Evolutionary conservation across 2,888 invertebrate genomes (phyloP), one percentile per base, ranked within the genome.

Genomic region (Penaeus monodon): DNA sequence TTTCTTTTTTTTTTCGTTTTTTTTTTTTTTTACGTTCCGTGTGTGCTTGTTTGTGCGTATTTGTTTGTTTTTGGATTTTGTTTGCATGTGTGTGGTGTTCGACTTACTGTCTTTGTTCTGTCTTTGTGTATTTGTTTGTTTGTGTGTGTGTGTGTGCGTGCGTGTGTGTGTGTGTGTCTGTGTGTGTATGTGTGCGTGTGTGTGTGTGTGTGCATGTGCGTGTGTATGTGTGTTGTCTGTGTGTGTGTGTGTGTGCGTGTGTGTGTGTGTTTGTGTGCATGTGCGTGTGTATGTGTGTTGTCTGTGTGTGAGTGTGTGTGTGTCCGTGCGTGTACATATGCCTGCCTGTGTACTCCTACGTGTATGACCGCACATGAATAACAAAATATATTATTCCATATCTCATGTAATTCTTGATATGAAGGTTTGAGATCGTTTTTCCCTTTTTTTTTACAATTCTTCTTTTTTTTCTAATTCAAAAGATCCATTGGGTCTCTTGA

Each of bases 201-300:
- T 27, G 73, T 27, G 73, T 27, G 73, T 73, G 73, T 73, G 73
- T 73, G 73, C 29, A 17, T 73, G 29, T 29, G 29, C 20, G 73
- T 29, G 29, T 33, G 73, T 73, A 10, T 3, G 14, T 27, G 12
- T 68, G 29, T n/a, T 2, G 4, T 3, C 1, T 33, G 3, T 2
- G 3, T 3, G 3, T 3, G 3, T 33, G 33, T 33, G 2, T 33
- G 33, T 33, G 68, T 68, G 73, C 12, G 73, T 27, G 73, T 27
- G 29, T 27, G 73, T 27, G 73, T 27, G 73, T 73, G 73, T 73
- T n/a, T n/a, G n/a, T n/a, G 73, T 73, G 73, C 29, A 17, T 73
- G 29, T 29, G 29, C 20, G 73, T 29, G 29, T 33, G 73, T 73
- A 10, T 3, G 14, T 27, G 12, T 68, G 29, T n/a, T 2, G 4